Evolutionary conservation across 2,888 invertebrate species (phyloP).

Genomic region (Papilio elwesi): DNA sequence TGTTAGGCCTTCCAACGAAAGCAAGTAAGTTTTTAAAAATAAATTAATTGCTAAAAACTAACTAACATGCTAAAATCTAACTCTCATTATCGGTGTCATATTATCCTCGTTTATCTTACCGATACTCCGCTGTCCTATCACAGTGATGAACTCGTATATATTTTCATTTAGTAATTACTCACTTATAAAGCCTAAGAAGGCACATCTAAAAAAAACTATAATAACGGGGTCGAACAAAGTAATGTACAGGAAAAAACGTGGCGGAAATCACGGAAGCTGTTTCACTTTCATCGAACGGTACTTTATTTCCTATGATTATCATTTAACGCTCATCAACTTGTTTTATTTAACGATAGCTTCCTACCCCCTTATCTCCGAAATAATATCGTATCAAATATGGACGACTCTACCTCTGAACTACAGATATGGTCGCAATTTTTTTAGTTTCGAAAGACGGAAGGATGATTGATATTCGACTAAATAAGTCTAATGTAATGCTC

Average conservation of each 20-base stretch:
- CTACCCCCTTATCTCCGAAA: not conserved
- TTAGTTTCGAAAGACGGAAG: too few species aligned
- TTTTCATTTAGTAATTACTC: not conserved
- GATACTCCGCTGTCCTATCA: not conserved
- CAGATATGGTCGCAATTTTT: too few species aligned
- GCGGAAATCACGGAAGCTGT: slow-evolving; percentile 6
- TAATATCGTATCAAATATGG: not conserved
- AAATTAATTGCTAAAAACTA: too few species aligned
- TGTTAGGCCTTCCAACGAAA: too few species aligned
- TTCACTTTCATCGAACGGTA: slow-evolving; percentile 20
- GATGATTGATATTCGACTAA: too few species aligned
- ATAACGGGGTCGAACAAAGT: slow-evolving; percentile 10
- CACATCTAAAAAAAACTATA: not conserved
- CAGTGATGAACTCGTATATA: not conserved
- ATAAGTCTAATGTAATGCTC: too few species aligned
- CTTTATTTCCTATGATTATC: not conserved
- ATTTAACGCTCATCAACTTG: slow-evolving; percentile 3
- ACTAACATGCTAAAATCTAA: too few species aligned
- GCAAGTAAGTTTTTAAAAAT: too few species aligned
- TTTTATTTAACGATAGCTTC: not conserved
- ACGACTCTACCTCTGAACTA: not conserved
- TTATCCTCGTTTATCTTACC: too few species aligned
- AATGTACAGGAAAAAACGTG: slow-evolving; percentile 22
- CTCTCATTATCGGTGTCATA: too few species aligned
- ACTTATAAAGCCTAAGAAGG: not conserved